A percentile compares a stretch with the other conserved stretches of the same genome.
phyloP scores from a whole-genome alignment of 2,113 vertebrate species.

The Nymphicus hollandicus region DNA sequence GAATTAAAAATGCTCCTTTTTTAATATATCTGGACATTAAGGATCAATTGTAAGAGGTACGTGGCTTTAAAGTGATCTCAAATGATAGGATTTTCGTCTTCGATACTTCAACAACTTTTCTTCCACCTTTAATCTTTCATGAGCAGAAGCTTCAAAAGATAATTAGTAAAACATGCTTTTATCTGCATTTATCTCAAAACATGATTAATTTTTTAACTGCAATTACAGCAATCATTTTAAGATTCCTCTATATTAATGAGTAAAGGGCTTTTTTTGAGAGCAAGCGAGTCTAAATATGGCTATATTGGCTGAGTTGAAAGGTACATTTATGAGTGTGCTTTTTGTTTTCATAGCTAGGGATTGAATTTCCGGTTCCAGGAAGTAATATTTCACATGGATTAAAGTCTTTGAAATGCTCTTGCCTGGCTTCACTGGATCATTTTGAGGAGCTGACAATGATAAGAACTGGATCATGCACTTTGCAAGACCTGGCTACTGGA shows the following conservation, averaged over 20 bases:
- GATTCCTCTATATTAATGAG: constrained; percentile 51
- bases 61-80: constrained; percentile 34
- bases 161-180: constrained; percentile 66
- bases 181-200: constrained; percentile 69
- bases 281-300: not conserved
- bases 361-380: constrained; percentile 63
- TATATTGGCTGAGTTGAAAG: constrained; percentile 14
- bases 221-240: constrained; percentile 64
- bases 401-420: constrained; percentile 53
- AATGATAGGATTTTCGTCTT: constrained; percentile 23
- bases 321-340: constrained; percentile 14
- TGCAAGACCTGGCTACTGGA: not conserved
- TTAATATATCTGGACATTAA: not conserved
- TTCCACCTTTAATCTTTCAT: constrained; percentile 66
- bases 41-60: not conserved
- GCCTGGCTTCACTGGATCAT: constrained; percentile 1
- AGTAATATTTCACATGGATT: constrained; percentile 54
- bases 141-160: constrained; percentile 55
- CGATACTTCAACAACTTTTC: constrained; percentile 39
- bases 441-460: constrained; percentile 8
- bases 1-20: not conserved
- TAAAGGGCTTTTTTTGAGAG: constrained; percentile 25
- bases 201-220: constrained; percentile 70
- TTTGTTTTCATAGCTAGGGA: constrained; percentile 40
- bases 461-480: not conserved